These are phyloP conservation scores for Microhierax caerulescens DNA, from an alignment of 2,797 vertebrate species.

Conservation along the genomic window DNA sequence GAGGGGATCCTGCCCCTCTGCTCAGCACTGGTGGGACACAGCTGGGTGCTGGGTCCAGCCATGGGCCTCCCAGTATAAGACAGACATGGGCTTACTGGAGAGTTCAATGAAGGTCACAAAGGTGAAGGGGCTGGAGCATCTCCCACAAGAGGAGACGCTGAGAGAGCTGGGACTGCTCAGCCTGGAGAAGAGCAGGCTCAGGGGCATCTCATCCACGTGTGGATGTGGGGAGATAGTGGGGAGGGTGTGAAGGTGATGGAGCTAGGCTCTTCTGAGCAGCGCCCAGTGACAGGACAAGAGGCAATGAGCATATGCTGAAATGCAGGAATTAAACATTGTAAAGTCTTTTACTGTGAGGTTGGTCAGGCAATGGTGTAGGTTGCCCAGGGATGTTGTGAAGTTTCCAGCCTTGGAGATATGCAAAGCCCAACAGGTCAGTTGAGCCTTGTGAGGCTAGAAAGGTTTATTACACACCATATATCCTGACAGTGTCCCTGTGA, in stretches of 20 bases:
- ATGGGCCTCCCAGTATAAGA: neutral
- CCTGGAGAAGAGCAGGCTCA: neutral
- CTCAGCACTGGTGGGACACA: neutral
- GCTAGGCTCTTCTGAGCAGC: neutral
- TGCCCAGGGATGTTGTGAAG: neutral
- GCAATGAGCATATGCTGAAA: neutral
- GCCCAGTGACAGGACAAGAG: neutral
- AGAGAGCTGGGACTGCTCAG: neutral
- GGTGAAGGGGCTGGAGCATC: too few species aligned
- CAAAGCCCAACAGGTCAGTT: neutral
- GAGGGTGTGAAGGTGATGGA: neutral
- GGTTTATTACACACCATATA: neutral
- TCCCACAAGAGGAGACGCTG: too few species aligned
- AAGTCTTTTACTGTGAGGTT: too few species aligned
- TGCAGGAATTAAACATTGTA: too few species aligned
- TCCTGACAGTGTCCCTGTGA: neutral
- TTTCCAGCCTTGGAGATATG: neutral
- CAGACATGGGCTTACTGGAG: neutral
- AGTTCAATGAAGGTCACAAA: neutral
- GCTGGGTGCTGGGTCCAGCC: neutral
- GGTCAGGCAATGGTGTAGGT: neutral
- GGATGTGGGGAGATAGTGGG: too few species aligned
- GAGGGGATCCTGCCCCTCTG: too few species aligned
- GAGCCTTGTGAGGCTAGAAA: neutral
- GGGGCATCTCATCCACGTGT: too few species aligned